Conservation (phyloP, 2,888 invertebrate genomes). For the Thumatha senex region DNA sequence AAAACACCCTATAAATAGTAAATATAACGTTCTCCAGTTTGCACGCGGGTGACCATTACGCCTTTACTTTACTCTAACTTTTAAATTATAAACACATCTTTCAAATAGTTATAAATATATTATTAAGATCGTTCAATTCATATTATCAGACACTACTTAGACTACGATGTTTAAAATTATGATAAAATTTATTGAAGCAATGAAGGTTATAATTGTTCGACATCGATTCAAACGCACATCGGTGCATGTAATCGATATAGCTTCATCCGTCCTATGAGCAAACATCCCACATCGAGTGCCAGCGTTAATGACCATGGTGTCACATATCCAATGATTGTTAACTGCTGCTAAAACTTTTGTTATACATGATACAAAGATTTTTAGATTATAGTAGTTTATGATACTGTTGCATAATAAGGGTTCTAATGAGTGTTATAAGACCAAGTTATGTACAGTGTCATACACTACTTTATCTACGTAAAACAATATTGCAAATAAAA, state of each 20-base stretch:
- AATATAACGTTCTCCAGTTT: too few species aligned
- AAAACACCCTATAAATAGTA: too few species aligned
- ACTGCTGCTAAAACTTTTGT: not conserved
- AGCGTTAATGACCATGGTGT: slow-evolving; percentile 11
- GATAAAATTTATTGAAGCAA: not conserved
- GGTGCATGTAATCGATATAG: slow-evolving; percentile 8
- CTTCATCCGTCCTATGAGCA: slow-evolving; percentile 3
- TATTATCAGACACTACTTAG: not conserved
- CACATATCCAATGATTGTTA: slow-evolving; percentile 2
- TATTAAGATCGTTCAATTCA: too few species aligned
- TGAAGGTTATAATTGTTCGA: not conserved
- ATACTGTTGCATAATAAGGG: too few species aligned
- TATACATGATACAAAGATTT: too few species aligned
- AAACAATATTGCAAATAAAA: too few species aligned
- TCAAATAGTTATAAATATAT: not conserved
- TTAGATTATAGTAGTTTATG: too few species aligned
- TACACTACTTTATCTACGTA: too few species aligned
- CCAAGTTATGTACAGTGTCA: too few species aligned
- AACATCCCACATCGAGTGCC: slow-evolving; percentile 4
- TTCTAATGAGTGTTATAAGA: too few species aligned
- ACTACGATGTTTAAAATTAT: not conserved
- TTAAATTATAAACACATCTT: not conserved
- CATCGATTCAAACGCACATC: not conserved
- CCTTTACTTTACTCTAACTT: not conserved
- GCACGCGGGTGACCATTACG: too few species aligned